These are phyloP conservation scores for Ardeotis arabs DNA, from an alignment of 2,113 vertebrate genomes.

Conservation along the genomic window DNA sequence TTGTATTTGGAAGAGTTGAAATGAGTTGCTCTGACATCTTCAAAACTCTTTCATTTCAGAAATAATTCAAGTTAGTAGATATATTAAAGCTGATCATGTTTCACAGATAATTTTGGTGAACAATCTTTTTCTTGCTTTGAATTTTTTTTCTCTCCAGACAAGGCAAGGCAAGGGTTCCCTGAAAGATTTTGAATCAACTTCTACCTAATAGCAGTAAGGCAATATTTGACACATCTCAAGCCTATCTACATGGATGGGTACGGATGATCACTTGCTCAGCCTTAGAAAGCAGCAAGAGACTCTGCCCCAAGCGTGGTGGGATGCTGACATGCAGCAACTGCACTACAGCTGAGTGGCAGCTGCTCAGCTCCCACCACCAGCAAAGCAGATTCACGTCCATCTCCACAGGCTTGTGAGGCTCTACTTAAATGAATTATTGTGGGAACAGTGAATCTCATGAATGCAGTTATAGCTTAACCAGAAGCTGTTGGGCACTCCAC, in stretches of 20 bases:
- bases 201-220: background rate
- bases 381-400: background rate
- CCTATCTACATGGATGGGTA: background rate
- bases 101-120: background rate
- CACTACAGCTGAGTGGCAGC: fast-evolving
- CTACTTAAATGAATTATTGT: background rate
- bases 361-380: background rate
- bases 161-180: background rate
- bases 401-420: background rate
- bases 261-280: background rate
- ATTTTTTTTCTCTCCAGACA: background rate
- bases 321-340: background rate
- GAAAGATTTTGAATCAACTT: background rate
- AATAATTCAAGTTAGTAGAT: background rate
- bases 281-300: background rate
- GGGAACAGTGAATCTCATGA: background rate
- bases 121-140: background rate
- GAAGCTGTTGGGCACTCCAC: background rate
- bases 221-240: background rate
- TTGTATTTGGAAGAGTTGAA: background rate
- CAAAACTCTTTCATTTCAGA: background rate
- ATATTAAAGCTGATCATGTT: background rate
- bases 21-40: background rate
- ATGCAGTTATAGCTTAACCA: background rate
- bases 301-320: fast-evolving